Base-by-base conservation (phyloP, 2,888 invertebrate species). In the Meliscaeva auricollis region DNA sequence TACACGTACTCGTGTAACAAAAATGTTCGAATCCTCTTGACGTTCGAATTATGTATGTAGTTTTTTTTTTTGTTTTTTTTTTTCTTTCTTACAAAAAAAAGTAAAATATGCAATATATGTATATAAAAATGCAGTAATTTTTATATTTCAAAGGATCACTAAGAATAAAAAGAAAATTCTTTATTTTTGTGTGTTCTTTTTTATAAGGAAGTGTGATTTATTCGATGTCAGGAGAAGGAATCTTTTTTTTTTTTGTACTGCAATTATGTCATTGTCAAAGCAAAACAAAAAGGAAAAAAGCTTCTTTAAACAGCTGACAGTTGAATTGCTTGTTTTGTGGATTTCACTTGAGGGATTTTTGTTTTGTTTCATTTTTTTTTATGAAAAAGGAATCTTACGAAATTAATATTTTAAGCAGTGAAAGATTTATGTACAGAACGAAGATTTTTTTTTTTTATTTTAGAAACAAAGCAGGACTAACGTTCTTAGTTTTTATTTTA, bases 181-280 rank as follows among this genome's bases (percentile, higher is more conserved):
- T 35, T n/a, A 15, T 62, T 30, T 41, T 3, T 26, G 26, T 13
- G n/a, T 46, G 15, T 41, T 15, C 41, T 44, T 38, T 41, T 35
- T 44, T 20, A 32, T 52, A 11, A 60, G 54, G 50, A 41, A 75
- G 64, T 72, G 60, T 58, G 72, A 77, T 72, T 64, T 70, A 75
- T 56, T 68, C 22, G 46, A 48, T 70, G 75, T 64, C 76, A 56
- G 48, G 62, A 62, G 22, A 69, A 20, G 7, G 56, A 48, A 52
- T 30, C n/a, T 54, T 62, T 35, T 60, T 64, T 60, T 73, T 32
- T 64, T 58, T 52, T 52, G 41, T 54, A 17, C 41, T 64, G 48
- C 62, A 50, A 64, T 17, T n/a, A 30, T 50, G 64, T 58, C 66
- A 68, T 74, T 69, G 69, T 52, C 54, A 46, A 52, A 20, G 17